These are phyloP conservation scores for Sinocyclocheilus rhinocerous DNA, from an alignment of 2,113 vertebrate species.

Conservation along the genomic window DNA sequence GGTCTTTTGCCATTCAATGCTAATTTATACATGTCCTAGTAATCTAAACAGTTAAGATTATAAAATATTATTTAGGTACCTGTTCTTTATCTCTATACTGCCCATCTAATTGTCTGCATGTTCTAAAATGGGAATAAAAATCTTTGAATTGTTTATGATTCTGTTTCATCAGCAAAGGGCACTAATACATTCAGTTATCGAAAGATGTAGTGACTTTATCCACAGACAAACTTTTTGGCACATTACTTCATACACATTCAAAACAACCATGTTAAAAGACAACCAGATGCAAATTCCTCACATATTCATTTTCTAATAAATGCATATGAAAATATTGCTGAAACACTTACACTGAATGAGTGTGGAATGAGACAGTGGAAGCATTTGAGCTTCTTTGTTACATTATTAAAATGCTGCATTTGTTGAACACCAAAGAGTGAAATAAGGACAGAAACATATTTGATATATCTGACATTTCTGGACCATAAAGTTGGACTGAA, in stretches of 20 bases:
- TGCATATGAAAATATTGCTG: neutral
- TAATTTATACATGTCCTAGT: neutral
- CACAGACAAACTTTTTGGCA: neutral
- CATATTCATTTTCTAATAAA: neutral
- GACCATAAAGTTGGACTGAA: neutral
- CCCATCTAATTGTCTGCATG: neutral
- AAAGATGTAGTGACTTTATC: neutral
- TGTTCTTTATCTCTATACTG: neutral
- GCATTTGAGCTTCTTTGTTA: neutral
- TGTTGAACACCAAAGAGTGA: neutral
- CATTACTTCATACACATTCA: neutral
- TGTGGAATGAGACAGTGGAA: neutral
- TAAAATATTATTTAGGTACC: neutral
- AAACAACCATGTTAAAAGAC: neutral
- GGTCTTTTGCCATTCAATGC: neutral
- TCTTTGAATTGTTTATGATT: neutral
- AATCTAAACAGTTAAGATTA: too few species aligned
- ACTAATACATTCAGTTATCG: neutral
- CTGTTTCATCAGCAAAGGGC: neutral
- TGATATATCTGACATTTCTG: neutral
- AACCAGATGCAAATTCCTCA: neutral
- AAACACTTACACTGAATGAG: neutral
- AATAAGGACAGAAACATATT: neutral
- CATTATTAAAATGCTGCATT: neutral
- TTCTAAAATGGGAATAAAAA: neutral